Evolutionary conservation across 2,888 invertebrate genomes (phyloP), one percentile per base, ranked within the genome.

Genomic region (Brachyopa scutellaris): DNA sequence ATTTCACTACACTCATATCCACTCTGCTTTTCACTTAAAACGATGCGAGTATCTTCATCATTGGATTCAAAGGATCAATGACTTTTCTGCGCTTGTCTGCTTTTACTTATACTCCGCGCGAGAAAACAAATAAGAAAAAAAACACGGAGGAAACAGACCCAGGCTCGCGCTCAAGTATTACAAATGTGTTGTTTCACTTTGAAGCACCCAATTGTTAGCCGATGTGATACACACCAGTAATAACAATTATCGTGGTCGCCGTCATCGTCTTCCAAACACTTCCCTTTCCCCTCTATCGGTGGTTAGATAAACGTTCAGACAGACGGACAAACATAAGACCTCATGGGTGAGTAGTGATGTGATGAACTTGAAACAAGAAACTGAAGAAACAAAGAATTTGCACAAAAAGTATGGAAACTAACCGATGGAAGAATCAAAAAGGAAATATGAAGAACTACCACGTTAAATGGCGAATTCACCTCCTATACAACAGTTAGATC

Each of bases 181-280:
- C 61, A 79, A 73, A 57, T 69, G 59, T 80, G 62, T 82, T 82
- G 70, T 76, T 82, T 82, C 76, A 77, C 59, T 76, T 72, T 77
- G 61, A 59, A 70, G 70, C 59, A 82, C 77, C 77, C 82, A 82
- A 77, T 77, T 77, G 82, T 77, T 61, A 77, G 38, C 40, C 82
- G 59, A 72, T 82, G n/a, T n/a, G 77, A 82, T 82, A 72, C 77
- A 77, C 82, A 72, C 82, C 70, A 82, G 77, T 61, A 82, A 82
- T 82, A 82, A 82, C 77, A 82, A 82, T 82, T 82, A 82, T 72
- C 69, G 49, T 59, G 49, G 62, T 74, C 29, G 69, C 36, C 67
- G 29, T 40, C 47, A 19, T 42, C 55, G 31, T 62, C 42, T 57
- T 26, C 5, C 33, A 47, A 15, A 3, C 26, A 26, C 6, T 26